A percentile compares a stretch with the other conserved stretches of the same genome.
These are phyloP conservation scores for Bergia sp. DNA, from an alignment of 92 coral and sea anemone genomes.

Conservation along the genomic window DNA sequence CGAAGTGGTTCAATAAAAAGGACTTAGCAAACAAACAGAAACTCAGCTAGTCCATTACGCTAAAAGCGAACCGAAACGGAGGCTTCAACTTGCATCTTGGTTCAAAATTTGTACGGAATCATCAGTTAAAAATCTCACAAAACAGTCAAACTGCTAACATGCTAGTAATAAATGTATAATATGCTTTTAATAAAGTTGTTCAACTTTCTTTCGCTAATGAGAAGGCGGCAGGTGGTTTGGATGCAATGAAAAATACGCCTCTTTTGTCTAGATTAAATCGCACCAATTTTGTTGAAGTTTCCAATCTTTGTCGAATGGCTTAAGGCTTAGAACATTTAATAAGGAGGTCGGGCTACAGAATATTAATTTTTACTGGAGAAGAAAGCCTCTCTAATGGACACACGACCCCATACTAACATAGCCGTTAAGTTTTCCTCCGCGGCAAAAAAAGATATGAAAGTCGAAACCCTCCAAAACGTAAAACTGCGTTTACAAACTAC, in stretches of 20 bases:
- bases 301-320: conserved; percentile 77
- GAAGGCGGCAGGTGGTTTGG: conserved; percentile 76
- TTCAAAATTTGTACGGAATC: not conserved
- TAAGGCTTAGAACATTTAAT: conserved; percentile 61
- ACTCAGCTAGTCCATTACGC: conserved; percentile 47
- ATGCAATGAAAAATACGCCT: conserved; percentile 57
- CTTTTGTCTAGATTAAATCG: conserved; percentile 76
- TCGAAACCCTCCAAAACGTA: not conserved
- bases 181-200: conserved; percentile 11
- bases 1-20: conserved; percentile 77
- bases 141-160: not conserved
- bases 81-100: not conserved
- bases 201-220: conserved; percentile 53
- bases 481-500: conserved; percentile 20
- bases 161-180: not conserved
- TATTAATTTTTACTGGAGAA: conserved; percentile 30
- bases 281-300: conserved; percentile 73
- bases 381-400: conserved; percentile 25
- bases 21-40: conserved; percentile 79
- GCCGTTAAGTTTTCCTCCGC: not conserved
- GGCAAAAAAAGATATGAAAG: not conserved
- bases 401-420: conserved; percentile 16
- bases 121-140: not conserved
- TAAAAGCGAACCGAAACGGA: conserved; percentile 38
- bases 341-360: conserved; percentile 27